Percentiles rank a stretch among this genome's conserved stretches.
Evolutionary conservation across 2,797 vertebrate species (phyloP).

Genomic region (Bryconaethiops microstoma): DNA sequence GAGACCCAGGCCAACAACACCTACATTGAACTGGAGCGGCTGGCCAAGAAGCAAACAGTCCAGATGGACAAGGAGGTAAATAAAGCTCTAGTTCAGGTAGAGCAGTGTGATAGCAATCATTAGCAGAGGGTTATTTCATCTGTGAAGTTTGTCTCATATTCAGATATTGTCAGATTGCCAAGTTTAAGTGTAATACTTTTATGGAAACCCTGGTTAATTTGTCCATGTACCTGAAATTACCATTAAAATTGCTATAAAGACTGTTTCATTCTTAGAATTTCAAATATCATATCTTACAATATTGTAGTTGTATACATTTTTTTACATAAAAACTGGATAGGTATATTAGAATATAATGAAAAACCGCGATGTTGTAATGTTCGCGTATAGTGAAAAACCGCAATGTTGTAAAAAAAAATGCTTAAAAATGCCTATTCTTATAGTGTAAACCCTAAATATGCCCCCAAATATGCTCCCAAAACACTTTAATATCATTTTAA

Average conservation of each 20-base stretch:
- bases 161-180: background rate
- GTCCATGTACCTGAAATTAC: background rate
- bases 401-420: too few species aligned
- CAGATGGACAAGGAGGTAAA: slow-evolving; percentile 95
- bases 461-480: too few species aligned
- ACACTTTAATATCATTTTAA: too few species aligned
- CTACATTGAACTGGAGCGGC: slow-evolving; percentile 99
- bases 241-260: background rate
- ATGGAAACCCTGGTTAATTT: background rate
- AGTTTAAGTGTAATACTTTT: background rate
- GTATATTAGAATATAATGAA: too few species aligned
- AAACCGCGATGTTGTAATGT: too few species aligned
- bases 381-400: too few species aligned
- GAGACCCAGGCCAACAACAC: slow-evolving; percentile 99
- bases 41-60: slow-evolving; percentile 94
- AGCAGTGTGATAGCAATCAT: background rate
- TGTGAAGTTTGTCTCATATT: background rate
- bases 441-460: too few species aligned
- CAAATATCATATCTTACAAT: too few species aligned
- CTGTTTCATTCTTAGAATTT: background rate
- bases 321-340: too few species aligned
- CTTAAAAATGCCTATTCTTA: too few species aligned
- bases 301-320: background rate
- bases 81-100: slow-evolving; percentile 5
- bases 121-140: background rate